Evolutionary conservation across 37 sponge, comb jelly and placozoan species (phyloP).

Genomic region (Aplysina aerophoba): DNA sequence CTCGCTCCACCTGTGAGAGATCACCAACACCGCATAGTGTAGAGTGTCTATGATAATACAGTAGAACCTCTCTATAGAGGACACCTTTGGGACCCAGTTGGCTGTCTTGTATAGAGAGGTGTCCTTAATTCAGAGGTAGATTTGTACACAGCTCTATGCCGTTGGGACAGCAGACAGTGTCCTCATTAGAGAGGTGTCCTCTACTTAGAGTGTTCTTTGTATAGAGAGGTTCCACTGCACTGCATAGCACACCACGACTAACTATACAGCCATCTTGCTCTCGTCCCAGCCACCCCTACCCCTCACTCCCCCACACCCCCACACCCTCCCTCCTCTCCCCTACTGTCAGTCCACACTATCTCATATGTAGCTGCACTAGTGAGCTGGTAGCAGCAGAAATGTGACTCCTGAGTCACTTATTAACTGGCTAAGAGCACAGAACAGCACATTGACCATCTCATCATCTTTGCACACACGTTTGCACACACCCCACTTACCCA

Average conservation of each 20-base stretch:
- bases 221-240: too few relatives aligned
- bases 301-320: neutral
- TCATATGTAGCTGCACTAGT: neutral
- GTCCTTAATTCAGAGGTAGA: too few relatives aligned
- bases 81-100: too few relatives aligned
- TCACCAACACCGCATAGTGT: too few relatives aligned
- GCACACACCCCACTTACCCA: conserved; percentile 8
- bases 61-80: too few relatives aligned
- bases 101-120: too few relatives aligned
- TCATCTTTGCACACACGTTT: neutral
- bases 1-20: too few relatives aligned
- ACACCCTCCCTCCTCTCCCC: neutral
- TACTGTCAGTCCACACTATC: neutral
- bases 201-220: too few relatives aligned
- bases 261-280: neutral
- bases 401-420: neutral
- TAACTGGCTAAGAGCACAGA: neutral
- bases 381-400: neutral
- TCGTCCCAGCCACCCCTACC: neutral
- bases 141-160: too few relatives aligned
- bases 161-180: too few relatives aligned
- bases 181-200: too few relatives aligned
- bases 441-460: neutral
- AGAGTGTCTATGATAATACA: too few relatives aligned
- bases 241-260: neutral